Evolutionary conservation across 2,888 invertebrate species (phyloP).

Genomic region (Hyles lineata): DNA sequence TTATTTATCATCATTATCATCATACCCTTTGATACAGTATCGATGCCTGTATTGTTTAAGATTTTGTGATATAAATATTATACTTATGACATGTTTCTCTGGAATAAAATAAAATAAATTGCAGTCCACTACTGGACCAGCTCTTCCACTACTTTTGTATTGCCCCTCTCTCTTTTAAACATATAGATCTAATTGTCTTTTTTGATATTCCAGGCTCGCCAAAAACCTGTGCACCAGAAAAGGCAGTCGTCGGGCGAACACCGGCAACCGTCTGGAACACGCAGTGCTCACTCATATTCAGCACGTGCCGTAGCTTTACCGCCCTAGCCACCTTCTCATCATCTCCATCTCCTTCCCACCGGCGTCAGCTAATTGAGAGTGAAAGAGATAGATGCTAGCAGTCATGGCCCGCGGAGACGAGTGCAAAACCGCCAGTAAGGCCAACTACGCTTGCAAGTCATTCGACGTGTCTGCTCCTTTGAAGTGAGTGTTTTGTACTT

Average conservation of each 20-base stretch:
- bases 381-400: slow-evolving; percentile 56
- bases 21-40: too few relatives aligned
- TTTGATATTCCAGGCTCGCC: slow-evolving; percentile 86
- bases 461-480: slow-evolving; percentile 70
- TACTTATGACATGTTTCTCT: too few relatives aligned
- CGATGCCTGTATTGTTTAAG: too few relatives aligned
- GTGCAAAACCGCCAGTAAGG: slow-evolving; percentile 75
- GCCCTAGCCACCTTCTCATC: slow-evolving; percentile 43
- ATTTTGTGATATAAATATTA: too few relatives aligned
- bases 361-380: slow-evolving; percentile 59
- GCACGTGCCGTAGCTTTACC: slow-evolving; percentile 90
- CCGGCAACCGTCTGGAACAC: slow-evolving; percentile 93
- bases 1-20: too few relatives aligned
- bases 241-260: slow-evolving; percentile 93
- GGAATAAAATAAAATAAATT: too few relatives aligned
- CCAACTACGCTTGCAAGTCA: slow-evolving; percentile 74
- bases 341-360: slow-evolving; percentile 63
- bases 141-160: too few relatives aligned
- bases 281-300: slow-evolving; percentile 92
- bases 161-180: too few relatives aligned
- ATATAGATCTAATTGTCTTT: neutral
- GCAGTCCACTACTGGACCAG: too few relatives aligned
- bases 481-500: slow-evolving; percentile 62
- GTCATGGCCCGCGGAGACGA: slow-evolving; percentile 82
- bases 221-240: slow-evolving; percentile 93